These are phyloP conservation scores for Boloria selene DNA, from an alignment of 2,888 invertebrate species.

Conservation along the genomic window DNA sequence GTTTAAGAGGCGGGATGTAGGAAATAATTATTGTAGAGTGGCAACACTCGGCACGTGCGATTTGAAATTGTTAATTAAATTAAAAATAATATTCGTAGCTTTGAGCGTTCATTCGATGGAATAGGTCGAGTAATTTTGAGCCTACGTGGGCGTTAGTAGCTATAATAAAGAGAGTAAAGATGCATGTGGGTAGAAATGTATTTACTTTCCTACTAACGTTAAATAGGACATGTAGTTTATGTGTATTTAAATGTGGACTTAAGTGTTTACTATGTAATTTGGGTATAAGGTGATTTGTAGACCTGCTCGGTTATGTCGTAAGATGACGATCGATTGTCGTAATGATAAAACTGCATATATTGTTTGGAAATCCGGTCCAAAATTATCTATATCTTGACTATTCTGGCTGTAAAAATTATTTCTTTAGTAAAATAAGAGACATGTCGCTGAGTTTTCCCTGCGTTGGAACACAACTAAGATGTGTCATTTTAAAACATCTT, in stretches of 20 bases:
- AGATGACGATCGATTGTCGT: no score
- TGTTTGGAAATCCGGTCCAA: no score
- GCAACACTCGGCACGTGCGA: conserved; percentile 64
- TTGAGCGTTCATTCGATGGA: conserved; percentile 13
- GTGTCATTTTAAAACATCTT: neutral
- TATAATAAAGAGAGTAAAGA: conserved; percentile 1
- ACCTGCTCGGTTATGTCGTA: no score
- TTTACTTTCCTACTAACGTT: neutral
- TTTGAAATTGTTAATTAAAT: conserved; percentile 49
- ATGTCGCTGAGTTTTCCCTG: no score
- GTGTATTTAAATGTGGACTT: neutral
- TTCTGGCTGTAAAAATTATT: no score
- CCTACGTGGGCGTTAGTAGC: conserved; percentile 6
- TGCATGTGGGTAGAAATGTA: conserved; percentile 7
- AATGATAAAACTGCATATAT: no score
- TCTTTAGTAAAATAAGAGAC: no score
- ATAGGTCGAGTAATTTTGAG: conserved; percentile 23
- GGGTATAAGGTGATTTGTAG: no score
- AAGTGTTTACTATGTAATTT: neutral
- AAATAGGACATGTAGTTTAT: neutral
- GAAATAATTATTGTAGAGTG: conserved; percentile 77
- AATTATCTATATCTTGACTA: no score
- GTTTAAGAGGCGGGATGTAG: conserved; percentile 68
- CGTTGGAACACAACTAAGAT: no score
- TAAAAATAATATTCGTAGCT: conserved; percentile 41